Evolutionary conservation across 1,140 invertebrate genomes (phyloP).

Genomic region (Papilio machaon): DNA sequence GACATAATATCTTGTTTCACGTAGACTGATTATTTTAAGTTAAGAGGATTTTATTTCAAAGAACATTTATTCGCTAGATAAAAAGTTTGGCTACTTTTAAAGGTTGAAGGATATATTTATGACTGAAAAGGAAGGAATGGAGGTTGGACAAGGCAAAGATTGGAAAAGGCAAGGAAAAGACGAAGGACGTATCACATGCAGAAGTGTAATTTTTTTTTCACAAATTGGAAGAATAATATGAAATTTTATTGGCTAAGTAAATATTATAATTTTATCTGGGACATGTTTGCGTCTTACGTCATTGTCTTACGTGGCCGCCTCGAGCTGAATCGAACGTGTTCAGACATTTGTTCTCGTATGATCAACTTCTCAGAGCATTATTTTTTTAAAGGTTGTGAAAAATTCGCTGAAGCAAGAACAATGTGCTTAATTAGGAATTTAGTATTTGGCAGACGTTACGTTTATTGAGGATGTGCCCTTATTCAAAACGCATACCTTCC

Average conservation of each 20-base stretch:
- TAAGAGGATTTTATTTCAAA: no score
- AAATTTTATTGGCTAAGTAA: slow-evolving; percentile 7
- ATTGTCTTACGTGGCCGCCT: slow-evolving; percentile 7
- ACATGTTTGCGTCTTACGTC: slow-evolving; percentile 23
- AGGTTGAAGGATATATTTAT: no score
- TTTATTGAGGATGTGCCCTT: not conserved
- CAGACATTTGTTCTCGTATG: not conserved
- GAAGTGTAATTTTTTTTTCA: no score
- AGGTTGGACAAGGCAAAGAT: no score
- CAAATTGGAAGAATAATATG: slow-evolving; percentile 14
- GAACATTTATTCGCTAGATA: no score
- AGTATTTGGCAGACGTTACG: not conserved
- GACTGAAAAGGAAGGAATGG: no score
- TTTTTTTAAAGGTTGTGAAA: not conserved
- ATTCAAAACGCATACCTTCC: no score
- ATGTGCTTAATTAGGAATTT: not conserved
- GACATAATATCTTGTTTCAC: not conserved
- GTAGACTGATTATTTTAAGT: no score
- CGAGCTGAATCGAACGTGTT: slow-evolving; percentile 8
- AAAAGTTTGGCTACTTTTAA: no score
- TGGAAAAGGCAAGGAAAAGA: no score
- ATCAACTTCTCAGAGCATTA: not conserved
- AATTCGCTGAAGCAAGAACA: not conserved
- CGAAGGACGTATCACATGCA: no score
- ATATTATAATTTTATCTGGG: slow-evolving; percentile 30